Conservation (phyloP, 2,888 invertebrate species). For the Morinoia aosen region DNA sequence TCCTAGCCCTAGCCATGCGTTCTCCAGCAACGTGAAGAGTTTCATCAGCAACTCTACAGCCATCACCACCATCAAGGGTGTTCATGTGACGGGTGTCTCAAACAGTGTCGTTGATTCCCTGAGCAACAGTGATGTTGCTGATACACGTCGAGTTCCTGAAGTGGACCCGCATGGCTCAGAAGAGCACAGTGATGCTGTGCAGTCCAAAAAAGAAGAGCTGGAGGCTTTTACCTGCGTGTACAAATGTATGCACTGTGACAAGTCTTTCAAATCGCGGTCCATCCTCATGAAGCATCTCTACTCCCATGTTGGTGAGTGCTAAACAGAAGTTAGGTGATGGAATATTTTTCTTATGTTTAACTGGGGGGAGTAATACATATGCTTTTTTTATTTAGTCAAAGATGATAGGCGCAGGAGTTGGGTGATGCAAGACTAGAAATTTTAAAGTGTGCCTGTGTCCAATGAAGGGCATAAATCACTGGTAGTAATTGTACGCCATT, state of each 20-base stretch:
- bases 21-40: not conserved
- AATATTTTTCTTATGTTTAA: not conserved
- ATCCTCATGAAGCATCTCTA: conserved; percentile 33
- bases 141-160: not conserved
- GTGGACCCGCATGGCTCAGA: not conserved
- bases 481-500: not conserved
- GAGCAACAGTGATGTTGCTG: not conserved
- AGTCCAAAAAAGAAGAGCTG: not conserved
- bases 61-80: not conserved
- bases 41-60: not conserved
- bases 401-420: not conserved
- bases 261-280: not conserved
- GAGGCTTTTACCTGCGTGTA: conserved; percentile 18
- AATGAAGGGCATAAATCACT: not conserved
- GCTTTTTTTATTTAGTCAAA: not conserved
- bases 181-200: not conserved
- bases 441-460: not conserved
- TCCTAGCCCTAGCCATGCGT: not conserved
- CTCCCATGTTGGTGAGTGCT: conserved; percentile 20
- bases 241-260: conserved; percentile 15
- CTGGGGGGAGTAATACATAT: not conserved
- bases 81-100: not conserved
- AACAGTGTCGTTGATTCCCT: not conserved
- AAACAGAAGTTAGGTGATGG: not conserved
- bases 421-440: not conserved